Evolutionary conservation across 2,888 invertebrate species (phyloP), one percentile per base, ranked within the genome.

Genomic region (Dexiosoma caninum): DNA sequence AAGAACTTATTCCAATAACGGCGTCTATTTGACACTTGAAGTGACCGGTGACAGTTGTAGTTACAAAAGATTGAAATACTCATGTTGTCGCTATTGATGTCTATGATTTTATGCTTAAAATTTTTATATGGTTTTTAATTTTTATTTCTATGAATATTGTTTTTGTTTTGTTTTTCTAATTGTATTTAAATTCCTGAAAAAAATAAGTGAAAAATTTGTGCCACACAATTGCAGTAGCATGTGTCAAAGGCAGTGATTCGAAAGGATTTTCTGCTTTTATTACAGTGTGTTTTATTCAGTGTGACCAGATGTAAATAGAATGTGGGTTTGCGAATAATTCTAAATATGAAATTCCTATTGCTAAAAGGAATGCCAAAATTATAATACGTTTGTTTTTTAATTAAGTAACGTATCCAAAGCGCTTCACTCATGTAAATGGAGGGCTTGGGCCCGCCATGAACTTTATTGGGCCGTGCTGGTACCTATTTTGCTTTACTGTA

Each of bases 1-100:
- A 86, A 86, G 19, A 60, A 83, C 55, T 69, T 80, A 71, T 78
- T 81, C 74, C 76, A 76, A 66, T 82, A 69, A 30, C 83, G 86
- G 72, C 83, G 83, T 55, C 72, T 69, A 40, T 40, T 59, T 59
- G 60, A 44, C 62, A 49, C 19, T 85, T 81, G 70, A 70, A 62
- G 57, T 81, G 76, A 67, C 71, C 37, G 42, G 30, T 55, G 71
- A 51, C 49, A 55, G 67, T 77, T 69, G 37, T 51, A 57, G 27
- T 27, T 27, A 27, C 27, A 27, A 27, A 5, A 5, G 27, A n/a
- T n/a, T 6, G 27, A 44, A 67, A 71, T 62, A 40, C 62, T 16
- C 9, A 10, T 37, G 37, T 14, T 19, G 55, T 30, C 72, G 66
- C 35, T 32, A 42, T 14, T 49, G 32, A 44, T 23, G 16, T 16